Conservation (phyloP, 2,797 vertebrate species). For the Anabas testudineus region DNA sequence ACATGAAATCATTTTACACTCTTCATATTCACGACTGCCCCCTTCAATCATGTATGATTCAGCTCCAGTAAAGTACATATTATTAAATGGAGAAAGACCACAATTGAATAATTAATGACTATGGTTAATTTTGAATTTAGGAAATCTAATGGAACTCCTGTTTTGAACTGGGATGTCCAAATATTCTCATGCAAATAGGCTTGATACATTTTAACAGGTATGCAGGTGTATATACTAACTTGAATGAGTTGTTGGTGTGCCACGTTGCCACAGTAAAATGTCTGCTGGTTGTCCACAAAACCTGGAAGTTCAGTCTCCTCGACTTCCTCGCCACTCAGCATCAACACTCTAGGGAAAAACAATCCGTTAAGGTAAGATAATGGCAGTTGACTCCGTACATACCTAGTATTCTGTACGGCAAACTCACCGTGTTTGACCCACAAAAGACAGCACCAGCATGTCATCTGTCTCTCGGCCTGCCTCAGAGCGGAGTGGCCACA, state of each 20-base stretch:
- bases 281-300: slow-evolving; percentile 98
- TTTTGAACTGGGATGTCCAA: slow-evolving; percentile 18
- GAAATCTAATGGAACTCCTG: slow-evolving; percentile 14
- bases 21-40: slow-evolving; percentile 28
- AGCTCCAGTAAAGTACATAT: slow-evolving; percentile 32
- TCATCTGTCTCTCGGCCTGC: slow-evolving; percentile 94
- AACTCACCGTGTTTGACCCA: slow-evolving; percentile 95
- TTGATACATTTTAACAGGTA: background rate
- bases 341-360: slow-evolving; percentile 88
- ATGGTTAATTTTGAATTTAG: slow-evolving; percentile 44
- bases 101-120: slow-evolving; percentile 51
- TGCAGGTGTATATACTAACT: slow-evolving; percentile 73
- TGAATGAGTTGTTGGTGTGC: slow-evolving; percentile 96
- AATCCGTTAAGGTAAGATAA: slow-evolving; percentile 44
- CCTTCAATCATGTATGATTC: slow-evolving; percentile 64
- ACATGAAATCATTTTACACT: slow-evolving; percentile 42
- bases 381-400: slow-evolving; percentile 23
- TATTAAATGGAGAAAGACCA: slow-evolving; percentile 45
- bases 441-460: slow-evolving; percentile 96
- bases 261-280: slow-evolving; percentile 98
- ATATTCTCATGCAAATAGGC: background rate
- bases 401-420: slow-evolving; percentile 19
- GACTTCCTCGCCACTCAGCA: slow-evolving; percentile 97
- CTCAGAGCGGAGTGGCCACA: slow-evolving; percentile 96
- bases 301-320: slow-evolving; percentile 97